Base-by-base conservation (phyloP, 2,113 vertebrate species). In the Trogon melanurus region DNA sequence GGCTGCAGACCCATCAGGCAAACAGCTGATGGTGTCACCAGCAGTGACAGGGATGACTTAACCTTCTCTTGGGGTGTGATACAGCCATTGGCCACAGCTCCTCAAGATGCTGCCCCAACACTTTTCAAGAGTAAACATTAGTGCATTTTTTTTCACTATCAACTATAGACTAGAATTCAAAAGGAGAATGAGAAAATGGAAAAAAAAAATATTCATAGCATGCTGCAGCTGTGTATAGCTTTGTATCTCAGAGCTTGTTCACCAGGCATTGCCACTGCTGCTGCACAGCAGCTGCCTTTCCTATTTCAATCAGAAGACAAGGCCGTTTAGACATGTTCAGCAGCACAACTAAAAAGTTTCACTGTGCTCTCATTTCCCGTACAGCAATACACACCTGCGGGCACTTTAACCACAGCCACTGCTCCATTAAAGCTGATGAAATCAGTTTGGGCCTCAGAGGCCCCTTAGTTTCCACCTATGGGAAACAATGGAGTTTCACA, bases 1-100 rank as follows among this genome's bases (percentile, higher is more conserved):
- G 57, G 32, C 47, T 5, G 1, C 0, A 2, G 32, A 75, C 10
- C 58, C 47, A 18, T 27, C 0, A 0, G 47, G 45, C 41, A 27
- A 41, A n/a, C 47, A 76, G 50, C 19, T 91, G 74, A n/a, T 44
- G 53, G 53, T 82, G 70, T 51, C 48, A 82, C 38, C 7, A 12
- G 11, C 1, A 0, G 38, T 54, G 85, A 72, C 22, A 79, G 47
- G 51, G 41, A 22, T 51, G 80, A 61, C 44, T 86, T 60, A 74
- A 60, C 32, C 48, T 87, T 45, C 29, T 70, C 82, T 17, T 12
- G 38, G 47, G 34, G 11, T 57, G 34, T 47, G 32, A 82, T 23
- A 74, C 11, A 66, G 32, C 21, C 20, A 16, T 15, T 16, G 51
- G 34, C 48, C 4, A 1, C 44, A 75, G 38, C 26, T 81, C 48